Evolutionary conservation across 2,113 vertebrate genomes (phyloP), one percentile per base, ranked within the genome.

Genomic region (Eonycteris spelaea): DNA sequence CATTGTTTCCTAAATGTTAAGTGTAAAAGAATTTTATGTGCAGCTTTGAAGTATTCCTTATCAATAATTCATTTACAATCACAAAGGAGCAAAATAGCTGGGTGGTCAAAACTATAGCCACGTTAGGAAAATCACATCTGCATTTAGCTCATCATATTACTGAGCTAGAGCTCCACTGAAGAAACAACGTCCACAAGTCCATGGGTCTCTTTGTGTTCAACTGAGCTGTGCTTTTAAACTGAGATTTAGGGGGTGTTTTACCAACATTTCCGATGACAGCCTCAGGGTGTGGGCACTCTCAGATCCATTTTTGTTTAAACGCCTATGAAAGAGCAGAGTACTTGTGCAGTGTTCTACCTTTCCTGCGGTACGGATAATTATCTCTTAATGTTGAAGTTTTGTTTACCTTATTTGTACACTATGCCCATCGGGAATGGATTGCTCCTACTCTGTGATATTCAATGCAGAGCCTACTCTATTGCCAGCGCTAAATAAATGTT

Each of bases 31-130:
- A 92, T 96, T 96, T 98, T 94, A 91, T 97, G 86, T 86, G 67
- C n/a, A 21, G 88, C 95, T 98, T 97, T 98, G 97, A 98, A 98
- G 97, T 94, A 89, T 67, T 97, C 88, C 70, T 88, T 97, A 97
- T 98, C 97, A 98, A 98, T 98, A 98, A 98, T 98, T 92, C 97
- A 98, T 98, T 98, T 91, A 90, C 18, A 5, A 97, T 93, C 97
- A 97, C 96, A 97, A 95, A 98, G 93, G 97, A 98, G 87, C n/a
- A 96, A 96, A 94, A 96, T 53, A 97, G 96, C 95, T 96, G 97
- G 97, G 96, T 92, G 96, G 94, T 94, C 91, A 95, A 98, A 97
- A 96, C 95, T 95, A 90, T 33, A 91, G 95, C 45, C 0, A 55
- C 75, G 92, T 85, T 97, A 91, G 94, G 97, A 89, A 97, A 97